Conservation (phyloP, 2,888 invertebrate genomes). For the Rhagonycha lutea region DNA sequence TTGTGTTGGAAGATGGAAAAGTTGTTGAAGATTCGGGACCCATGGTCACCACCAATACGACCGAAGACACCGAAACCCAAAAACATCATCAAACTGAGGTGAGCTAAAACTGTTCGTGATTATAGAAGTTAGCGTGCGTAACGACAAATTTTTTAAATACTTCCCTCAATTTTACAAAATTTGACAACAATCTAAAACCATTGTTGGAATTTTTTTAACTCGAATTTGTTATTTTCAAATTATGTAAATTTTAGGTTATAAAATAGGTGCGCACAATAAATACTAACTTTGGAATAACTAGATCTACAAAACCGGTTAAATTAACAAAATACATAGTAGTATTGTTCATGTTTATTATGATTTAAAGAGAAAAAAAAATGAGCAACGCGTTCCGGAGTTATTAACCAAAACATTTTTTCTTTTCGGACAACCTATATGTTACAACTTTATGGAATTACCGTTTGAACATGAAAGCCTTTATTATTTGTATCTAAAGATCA, state of each 20-base stretch:
- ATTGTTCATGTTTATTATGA: neutral
- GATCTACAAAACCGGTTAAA: neutral
- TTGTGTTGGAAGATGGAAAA: slow-evolving; percentile 87
- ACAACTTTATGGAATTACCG: too few relatives aligned
- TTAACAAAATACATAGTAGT: neutral
- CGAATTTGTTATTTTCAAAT: neutral
- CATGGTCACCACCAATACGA: slow-evolving; percentile 87
- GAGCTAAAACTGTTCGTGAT: slow-evolving; percentile 17
- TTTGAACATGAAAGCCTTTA: too few relatives aligned
- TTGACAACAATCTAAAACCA: too few relatives aligned
- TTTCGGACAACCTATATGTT: too few relatives aligned
- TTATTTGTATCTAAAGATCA: too few relatives aligned
- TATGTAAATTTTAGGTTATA: neutral
- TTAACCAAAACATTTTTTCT: neutral
- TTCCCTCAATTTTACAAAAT: too few relatives aligned
- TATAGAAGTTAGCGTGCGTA: neutral
- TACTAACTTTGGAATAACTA: neutral
- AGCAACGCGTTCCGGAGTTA: neutral
- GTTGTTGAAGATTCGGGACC: slow-evolving; percentile 89
- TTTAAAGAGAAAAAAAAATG: neutral
- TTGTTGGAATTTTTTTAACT: too few relatives aligned
- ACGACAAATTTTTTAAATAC: neutral
- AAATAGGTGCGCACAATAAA: neutral
- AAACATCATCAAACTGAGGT: slow-evolving; percentile 88
- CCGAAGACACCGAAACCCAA: slow-evolving; percentile 87